A percentile compares a stretch with the other conserved stretches of the same genome.
Evolutionary conservation across 1,140 invertebrate genomes (phyloP).

Genomic region (Cherax quadricarinatus): DNA sequence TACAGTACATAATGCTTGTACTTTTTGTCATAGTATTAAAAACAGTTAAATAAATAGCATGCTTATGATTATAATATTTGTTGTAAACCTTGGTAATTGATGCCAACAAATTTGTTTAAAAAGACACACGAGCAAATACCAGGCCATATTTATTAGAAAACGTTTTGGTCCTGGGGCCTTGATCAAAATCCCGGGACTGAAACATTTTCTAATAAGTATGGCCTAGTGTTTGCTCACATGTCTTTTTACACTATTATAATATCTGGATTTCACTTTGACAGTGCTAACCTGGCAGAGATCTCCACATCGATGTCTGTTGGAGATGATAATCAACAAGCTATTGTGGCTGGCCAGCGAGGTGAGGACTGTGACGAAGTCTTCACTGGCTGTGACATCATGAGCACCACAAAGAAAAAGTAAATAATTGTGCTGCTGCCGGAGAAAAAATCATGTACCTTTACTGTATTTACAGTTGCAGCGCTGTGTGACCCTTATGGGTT

Average conservation of each 20-base stretch:
- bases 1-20: too few species aligned
- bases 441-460: neutral
- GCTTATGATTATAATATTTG: too few species aligned
- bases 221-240: too few species aligned
- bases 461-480: neutral
- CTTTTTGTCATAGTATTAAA: too few species aligned
- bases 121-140: too few species aligned
- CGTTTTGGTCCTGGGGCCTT: too few species aligned
- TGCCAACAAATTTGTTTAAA: too few species aligned
- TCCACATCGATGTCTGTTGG: neutral
- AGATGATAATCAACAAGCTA: slow-evolving; percentile 15
- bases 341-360: slow-evolving; percentile 12
- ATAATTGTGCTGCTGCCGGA: neutral
- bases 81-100: too few species aligned
- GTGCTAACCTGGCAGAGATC: slow-evolving; percentile 18
- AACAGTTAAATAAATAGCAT: too few species aligned
- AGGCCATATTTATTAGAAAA: too few species aligned
- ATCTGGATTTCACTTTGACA: neutral
- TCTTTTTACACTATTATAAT: neutral
- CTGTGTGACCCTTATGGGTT: neutral
- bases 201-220: too few species aligned
- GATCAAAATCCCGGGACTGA: too few species aligned
- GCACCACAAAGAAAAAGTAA: neutral
- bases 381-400: neutral
- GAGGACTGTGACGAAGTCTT: slow-evolving; percentile 15